These are phyloP conservation scores for Rhagonycha lutea DNA, from an alignment of 2,888 invertebrate species.

Conservation along the genomic window DNA sequence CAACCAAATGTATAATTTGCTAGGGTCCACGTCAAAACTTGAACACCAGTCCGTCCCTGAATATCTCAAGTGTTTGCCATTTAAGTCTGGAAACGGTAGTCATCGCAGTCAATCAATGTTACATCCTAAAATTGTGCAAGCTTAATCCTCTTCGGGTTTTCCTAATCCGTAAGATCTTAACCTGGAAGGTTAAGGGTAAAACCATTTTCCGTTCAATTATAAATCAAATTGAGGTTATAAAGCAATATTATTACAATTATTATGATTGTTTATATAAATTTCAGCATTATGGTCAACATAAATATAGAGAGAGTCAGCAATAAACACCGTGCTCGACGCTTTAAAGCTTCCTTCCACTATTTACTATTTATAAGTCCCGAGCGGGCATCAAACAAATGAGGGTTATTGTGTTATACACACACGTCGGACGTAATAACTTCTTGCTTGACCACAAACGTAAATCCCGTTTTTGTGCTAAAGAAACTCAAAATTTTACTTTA, in stretches of 20 bases:
- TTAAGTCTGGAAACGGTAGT: not conserved
- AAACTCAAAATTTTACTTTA: not conserved
- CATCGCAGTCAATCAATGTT: not conserved
- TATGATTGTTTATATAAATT: constrained; percentile 15
- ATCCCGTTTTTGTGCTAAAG: not conserved
- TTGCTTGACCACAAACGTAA: constrained; percentile 15
- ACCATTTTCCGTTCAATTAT: not conserved
- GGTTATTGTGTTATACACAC: constrained; percentile 26
- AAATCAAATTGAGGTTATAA: not conserved
- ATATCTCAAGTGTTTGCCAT: not conserved
- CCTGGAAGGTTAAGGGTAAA: not conserved
- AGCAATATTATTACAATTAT: constrained; percentile 2
- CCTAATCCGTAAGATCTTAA: not conserved
- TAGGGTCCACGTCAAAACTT: no score
- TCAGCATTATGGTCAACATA: constrained; percentile 18
- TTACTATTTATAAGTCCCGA: constrained; percentile 23
- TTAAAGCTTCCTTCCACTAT: constrained; percentile 25
- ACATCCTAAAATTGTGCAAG: not conserved
- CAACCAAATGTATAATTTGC: no score
- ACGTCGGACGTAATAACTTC: constrained; percentile 24
- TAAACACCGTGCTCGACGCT: constrained; percentile 10
- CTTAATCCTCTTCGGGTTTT: not conserved
- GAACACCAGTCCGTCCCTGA: no score
- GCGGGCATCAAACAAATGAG: constrained; percentile 19
- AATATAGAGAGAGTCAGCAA: constrained; percentile 13